These are phyloP conservation scores for Todiramphus saurophagus DNA, from an alignment of 2,113 vertebrate genomes.

Conservation along the genomic window DNA sequence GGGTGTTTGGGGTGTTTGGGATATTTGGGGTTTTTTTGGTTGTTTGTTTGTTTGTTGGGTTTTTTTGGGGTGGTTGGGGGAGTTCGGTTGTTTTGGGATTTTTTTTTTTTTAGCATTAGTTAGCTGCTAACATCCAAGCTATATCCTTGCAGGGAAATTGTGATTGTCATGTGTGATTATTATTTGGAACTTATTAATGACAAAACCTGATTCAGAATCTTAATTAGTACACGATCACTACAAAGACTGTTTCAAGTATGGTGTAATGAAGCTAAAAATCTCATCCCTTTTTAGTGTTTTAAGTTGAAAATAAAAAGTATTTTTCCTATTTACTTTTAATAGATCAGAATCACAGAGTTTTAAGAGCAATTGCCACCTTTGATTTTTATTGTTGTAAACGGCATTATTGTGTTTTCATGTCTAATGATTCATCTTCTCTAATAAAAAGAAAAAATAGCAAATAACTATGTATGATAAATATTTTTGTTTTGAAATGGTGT, in stretches of 20 bases:
- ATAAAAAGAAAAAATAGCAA: background rate
- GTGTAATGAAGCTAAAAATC: background rate
- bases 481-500: background rate
- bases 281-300: background rate
- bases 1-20: background rate
- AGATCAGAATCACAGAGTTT: background rate
- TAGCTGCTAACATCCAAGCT: background rate
- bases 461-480: background rate
- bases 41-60: background rate
- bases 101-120: background rate
- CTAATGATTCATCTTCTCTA: background rate
- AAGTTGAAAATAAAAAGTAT: background rate
- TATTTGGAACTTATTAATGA: background rate
- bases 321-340: background rate
- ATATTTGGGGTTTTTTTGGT: no score
- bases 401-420: background rate
- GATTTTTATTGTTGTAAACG: background rate
- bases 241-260: background rate
- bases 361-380: background rate
- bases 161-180: background rate
- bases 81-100: background rate
- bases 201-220: background rate
- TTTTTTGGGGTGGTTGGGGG: no score
- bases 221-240: background rate
- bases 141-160: background rate